Conservation (phyloP, 2,113 vertebrate species). For the Ailuropoda melanoleuca region DNA sequence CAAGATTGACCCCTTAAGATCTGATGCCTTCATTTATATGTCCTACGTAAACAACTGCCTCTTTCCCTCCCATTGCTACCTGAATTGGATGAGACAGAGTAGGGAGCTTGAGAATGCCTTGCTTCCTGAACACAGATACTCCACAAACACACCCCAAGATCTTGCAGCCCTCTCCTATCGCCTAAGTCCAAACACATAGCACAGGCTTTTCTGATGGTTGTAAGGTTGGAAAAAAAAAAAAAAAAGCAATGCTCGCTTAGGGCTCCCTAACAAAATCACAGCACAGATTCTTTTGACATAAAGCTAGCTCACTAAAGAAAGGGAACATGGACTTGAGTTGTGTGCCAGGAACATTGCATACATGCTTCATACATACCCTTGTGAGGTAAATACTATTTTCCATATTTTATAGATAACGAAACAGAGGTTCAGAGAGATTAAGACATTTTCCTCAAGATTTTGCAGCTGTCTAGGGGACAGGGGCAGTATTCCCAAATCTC, state of each 20-base stretch:
- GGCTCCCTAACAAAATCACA: background rate
- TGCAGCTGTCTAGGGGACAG: background rate
- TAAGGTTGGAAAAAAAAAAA: background rate
- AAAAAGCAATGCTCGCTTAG: background rate
- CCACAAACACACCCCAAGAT: background rate
- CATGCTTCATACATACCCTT: background rate
- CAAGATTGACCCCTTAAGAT: background rate
- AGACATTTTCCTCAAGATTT: background rate
- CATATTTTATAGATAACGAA: background rate
- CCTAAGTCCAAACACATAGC: background rate
- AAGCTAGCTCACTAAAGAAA: background rate
- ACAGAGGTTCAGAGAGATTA: background rate
- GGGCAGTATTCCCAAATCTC: background rate
- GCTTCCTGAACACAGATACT: background rate
- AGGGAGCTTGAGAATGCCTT: background rate
- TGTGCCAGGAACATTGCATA: background rate
- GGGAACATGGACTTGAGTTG: background rate
- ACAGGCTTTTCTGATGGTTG: background rate
- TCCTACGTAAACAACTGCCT: conserved; percentile 1
- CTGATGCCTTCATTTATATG: background rate
- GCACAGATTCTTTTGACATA: conserved; percentile 3
- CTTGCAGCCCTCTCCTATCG: background rate
- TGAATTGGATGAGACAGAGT: background rate
- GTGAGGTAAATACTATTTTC: background rate
- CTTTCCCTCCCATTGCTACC: conserved; percentile 8